Evolutionary conservation across 2,888 invertebrate genomes (phyloP), one percentile per base, ranked within the genome.

Genomic region (Clepsis dumicolana): DNA sequence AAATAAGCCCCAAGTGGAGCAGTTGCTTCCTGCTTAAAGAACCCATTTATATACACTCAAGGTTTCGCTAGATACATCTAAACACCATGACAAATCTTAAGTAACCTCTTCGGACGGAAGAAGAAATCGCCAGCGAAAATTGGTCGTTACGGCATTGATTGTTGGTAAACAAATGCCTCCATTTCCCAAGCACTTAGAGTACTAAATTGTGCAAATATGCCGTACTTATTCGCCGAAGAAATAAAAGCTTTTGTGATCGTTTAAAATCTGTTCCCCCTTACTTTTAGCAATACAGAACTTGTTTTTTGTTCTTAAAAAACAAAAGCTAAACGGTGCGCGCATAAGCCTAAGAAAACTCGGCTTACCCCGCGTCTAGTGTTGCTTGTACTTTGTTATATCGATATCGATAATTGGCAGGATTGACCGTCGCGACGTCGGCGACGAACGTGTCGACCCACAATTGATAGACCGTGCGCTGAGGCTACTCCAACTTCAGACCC

Each of bases 401-500:
- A 84, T 88, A 84, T 86, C 90, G 89, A 87, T 88, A 88, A 90
- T 93, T 89, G 91, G 86, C 93, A 93, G 93, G 93, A 91, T 93
- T 85, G 92, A 90, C 87, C 93, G 93, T 82, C 93, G 93, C 77
- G 93, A 92, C 84, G 90, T 85, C 71, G 81, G 84, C 80, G 86
- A 83, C 68, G 91, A 88, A 73, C 86, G 87, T 72, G 88, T 91
- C 86, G 91, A 93, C 83, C 92, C 93, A 78, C 89, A 90, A 86
- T 85, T 88, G 85, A 91, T 94, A 92, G 93, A 94, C 81, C 93
- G 94, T 77, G 94, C 94, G 73, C 88, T 94, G 84, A 89, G 94
- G 84, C 93, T 94, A 75, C 93, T 94, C 70, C 94, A 94, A 83
- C 92, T 94, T 81, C 94, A 94, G 88, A 92, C 92, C 80, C 90